Evolutionary conservation across 1,140 invertebrate genomes (phyloP).

Genomic region (Acromyrmex echinatior): DNA sequence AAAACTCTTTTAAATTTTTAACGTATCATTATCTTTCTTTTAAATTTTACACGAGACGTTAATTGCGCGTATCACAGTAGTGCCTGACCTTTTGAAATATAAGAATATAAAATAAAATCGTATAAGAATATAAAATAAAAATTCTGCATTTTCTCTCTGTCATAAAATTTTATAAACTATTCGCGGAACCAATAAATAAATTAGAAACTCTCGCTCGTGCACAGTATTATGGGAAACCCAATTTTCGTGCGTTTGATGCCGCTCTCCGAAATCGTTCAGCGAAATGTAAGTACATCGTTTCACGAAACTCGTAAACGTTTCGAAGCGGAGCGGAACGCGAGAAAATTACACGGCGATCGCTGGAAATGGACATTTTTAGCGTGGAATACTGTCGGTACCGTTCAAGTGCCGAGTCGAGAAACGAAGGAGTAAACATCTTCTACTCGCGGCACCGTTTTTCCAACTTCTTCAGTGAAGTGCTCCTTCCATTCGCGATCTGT

Average conservation of each 20-base stretch:
- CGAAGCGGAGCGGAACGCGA: constrained; percentile 31
- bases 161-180: neutral
- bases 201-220: neutral
- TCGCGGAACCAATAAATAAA: neutral
- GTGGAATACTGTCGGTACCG: constrained; percentile 11
- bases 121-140: neutral
- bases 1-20: neutral
- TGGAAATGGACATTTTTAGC: constrained; percentile 42
- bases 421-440: constrained; percentile 58
- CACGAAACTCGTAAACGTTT: constrained; percentile 41
- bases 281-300: constrained; percentile 46
- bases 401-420: constrained; percentile 19
- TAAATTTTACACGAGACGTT: neutral
- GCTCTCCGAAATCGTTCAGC: constrained; percentile 43
- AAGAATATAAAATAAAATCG: neutral
- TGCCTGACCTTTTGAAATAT: neutral
- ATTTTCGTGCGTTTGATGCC: constrained; percentile 27
- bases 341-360: constrained; percentile 54
- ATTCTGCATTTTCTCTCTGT: neutral
- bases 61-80: neutral
- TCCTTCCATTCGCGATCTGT: constrained; percentile 55
- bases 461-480: constrained; percentile 64
- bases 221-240: constrained; percentile 21
- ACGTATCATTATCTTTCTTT: neutral
- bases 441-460: constrained; percentile 45